Percentiles rank a stretch among this genome's conserved stretches.
These are phyloP conservation scores for Sinocyclocheilus rhinocerous DNA, from an alignment of 2,113 vertebrate genomes.

Conservation along the genomic window DNA sequence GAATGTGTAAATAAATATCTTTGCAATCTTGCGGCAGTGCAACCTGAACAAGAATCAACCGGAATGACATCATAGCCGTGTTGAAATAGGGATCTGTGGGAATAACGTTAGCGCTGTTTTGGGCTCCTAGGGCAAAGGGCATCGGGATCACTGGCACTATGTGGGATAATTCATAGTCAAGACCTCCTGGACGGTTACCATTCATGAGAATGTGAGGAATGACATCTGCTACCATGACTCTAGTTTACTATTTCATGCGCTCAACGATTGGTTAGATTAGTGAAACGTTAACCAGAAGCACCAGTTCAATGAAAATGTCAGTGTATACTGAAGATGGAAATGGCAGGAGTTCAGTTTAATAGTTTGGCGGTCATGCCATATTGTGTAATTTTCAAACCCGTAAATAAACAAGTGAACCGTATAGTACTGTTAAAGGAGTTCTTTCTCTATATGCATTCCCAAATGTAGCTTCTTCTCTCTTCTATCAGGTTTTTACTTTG, in stretches of 20 bases:
- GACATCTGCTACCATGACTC: neutral
- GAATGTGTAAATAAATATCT: neutral
- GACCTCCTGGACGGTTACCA: neutral
- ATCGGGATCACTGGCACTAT: neutral
- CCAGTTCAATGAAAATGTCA: neutral
- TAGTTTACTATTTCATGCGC: neutral
- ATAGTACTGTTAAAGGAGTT: neutral
- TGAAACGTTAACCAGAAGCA: conserved; percentile 25
- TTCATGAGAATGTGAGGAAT: neutral
- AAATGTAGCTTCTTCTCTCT: neutral
- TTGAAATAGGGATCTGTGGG: neutral
- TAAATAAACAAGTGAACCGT: neutral
- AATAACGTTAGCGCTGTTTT: neutral
- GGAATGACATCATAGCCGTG: conserved; percentile 4
- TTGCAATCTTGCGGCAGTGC: neutral
- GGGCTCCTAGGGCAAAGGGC: neutral
- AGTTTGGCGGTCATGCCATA: neutral
- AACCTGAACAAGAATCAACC: neutral
- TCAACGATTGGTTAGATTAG: neutral
- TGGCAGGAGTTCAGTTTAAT: neutral
- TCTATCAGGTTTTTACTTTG: neutral
- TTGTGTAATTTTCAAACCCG: neutral
- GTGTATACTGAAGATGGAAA: neutral
- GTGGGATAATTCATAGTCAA: neutral
- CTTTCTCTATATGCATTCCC: conserved; percentile 4